A percentile compares a stretch with the other conserved stretches of the same genome.
These are phyloP conservation scores for Himantopus leucocephalus DNA, from an alignment of 2,113 vertebrate species.

Conservation along the genomic window DNA sequence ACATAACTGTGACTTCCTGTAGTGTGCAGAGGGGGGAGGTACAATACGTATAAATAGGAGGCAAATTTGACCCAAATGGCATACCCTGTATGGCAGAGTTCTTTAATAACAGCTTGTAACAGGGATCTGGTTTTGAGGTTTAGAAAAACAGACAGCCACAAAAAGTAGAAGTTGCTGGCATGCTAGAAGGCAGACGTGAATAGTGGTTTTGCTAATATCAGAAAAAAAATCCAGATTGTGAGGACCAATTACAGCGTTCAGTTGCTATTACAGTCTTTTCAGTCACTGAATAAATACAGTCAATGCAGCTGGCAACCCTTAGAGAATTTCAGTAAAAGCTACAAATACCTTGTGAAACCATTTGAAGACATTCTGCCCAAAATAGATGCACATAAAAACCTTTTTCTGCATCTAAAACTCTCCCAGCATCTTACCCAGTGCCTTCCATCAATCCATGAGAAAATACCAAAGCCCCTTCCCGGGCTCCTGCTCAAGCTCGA, in stretches of 20 bases:
- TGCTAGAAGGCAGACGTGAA: background rate
- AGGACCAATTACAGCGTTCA: background rate
- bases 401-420: background rate
- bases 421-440: background rate
- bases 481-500: background rate
- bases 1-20: background rate
- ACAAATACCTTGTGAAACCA: background rate
- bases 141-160: background rate
- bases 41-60: background rate
- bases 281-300: background rate
- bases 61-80: background rate
- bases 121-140: background rate
- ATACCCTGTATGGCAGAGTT: background rate
- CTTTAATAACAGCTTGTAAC: background rate
- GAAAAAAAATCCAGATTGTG: background rate
- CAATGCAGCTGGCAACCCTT: background rate
- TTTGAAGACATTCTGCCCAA: background rate
- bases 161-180: background rate
- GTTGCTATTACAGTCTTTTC: background rate
- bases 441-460: background rate
- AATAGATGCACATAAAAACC: background rate
- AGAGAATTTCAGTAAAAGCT: background rate
- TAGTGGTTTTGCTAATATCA: background rate
- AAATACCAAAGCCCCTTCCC: background rate
- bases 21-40: background rate